These are phyloP conservation scores for Tenthredo scrophulariae DNA, from an alignment of 2,888 invertebrate species.

Conservation along the genomic window DNA sequence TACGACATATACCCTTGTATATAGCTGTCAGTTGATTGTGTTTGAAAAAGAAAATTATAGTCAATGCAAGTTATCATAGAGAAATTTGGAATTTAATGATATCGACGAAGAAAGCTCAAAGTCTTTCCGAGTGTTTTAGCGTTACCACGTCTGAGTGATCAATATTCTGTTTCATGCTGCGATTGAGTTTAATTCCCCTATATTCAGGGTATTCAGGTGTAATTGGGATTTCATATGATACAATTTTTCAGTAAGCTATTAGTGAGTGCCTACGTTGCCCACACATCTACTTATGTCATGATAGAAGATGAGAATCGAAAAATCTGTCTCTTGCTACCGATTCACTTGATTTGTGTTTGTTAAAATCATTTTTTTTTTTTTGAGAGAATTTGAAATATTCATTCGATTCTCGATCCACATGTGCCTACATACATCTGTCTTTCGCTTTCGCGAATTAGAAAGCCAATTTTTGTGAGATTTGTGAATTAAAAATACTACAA, in stretches of 20 bases:
- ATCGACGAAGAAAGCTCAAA: not conserved
- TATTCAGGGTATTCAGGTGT: constrained; percentile 4
- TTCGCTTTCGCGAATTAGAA: not conserved
- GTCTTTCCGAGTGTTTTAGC: not conserved
- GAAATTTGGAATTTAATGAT: not conserved
- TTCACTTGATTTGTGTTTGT: not conserved
- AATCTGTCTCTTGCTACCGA: not conserved
- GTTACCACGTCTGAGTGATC: not conserved
- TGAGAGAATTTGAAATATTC: not conserved
- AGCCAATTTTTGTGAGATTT: constrained; percentile 2
- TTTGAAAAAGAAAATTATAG: not conserved
- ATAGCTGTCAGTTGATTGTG: no score
- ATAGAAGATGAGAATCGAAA: not conserved
- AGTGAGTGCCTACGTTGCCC: no score
- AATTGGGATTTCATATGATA: not conserved
- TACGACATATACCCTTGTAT: not conserved
- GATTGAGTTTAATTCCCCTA: not conserved
- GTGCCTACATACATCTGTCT: not conserved
- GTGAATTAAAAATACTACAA: not conserved
- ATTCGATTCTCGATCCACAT: not conserved
- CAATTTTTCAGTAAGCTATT: not conserved
- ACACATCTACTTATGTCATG: not conserved
- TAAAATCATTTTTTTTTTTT: not conserved
- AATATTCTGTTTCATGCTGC: not conserved
- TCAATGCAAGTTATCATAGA: not conserved